Evolutionary conservation across 2,797 vertebrate genomes (phyloP).

Genomic region (Anableps anableps): DNA sequence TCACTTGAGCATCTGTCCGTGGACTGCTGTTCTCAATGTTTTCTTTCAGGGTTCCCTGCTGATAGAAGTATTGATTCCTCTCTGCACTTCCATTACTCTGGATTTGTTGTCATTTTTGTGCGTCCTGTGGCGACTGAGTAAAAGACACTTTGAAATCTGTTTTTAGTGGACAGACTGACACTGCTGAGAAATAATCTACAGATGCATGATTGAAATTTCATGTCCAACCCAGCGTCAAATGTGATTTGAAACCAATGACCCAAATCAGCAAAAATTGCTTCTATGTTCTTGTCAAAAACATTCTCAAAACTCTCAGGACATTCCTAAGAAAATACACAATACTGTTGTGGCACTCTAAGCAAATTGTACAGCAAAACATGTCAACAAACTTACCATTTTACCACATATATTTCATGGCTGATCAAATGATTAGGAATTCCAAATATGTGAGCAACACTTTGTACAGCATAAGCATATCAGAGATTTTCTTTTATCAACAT

Average conservation of each 20-base stretch:
- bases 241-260: conserved; percentile 1
- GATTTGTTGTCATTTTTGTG: conserved; percentile 11
- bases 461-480: background rate
- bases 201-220: background rate
- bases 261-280: background rate
- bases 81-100: conserved; percentile 11
- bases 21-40: conserved; percentile 9
- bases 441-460: background rate
- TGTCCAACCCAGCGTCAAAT: background rate
- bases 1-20: background rate
- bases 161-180: conserved; percentile 4
- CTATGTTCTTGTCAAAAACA: background rate
- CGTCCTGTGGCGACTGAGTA: conserved; percentile 1
- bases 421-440: background rate
- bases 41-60: background rate
- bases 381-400: background rate
- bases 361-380: background rate
- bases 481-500: background rate
- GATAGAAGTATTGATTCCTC: conserved; percentile 9
- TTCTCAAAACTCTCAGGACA: background rate
- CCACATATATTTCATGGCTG: background rate
- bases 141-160: conserved; percentile 13
- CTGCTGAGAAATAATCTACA: conserved; percentile 4
- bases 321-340: background rate
- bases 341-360: background rate